These are phyloP conservation scores for Dolichopus griseipennis DNA, from an alignment of 2,888 invertebrate species.

Conservation along the genomic window DNA sequence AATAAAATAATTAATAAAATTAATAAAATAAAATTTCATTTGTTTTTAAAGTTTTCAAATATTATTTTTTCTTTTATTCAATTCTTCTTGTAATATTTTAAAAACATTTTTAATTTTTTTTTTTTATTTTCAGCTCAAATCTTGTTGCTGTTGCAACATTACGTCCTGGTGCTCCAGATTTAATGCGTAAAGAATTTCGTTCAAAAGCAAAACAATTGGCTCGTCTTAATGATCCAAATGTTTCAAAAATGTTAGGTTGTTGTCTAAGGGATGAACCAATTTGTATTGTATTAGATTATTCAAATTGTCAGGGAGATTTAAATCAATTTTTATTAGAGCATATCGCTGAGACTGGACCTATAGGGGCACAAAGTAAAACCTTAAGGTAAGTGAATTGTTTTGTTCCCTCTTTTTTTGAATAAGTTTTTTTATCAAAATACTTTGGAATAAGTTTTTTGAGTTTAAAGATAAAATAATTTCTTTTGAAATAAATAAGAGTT, in stretches of 20 bases:
- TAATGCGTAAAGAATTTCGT: constrained; percentile 59
- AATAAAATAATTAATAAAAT: too few relatives aligned
- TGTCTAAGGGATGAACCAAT: constrained; percentile 64
- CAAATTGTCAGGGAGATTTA: constrained; percentile 61
- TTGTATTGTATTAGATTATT: constrained; percentile 64
- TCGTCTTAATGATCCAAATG: constrained; percentile 60
- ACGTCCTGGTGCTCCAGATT: constrained; percentile 50
- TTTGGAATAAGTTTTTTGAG: neutral
- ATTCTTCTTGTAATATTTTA: too few relatives aligned
- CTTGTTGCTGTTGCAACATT: constrained; percentile 68
- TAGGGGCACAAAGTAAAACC: constrained; percentile 48
- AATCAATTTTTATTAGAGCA: constrained; percentile 77
- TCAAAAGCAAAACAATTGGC: constrained; percentile 62
- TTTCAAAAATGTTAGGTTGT: constrained; percentile 63
- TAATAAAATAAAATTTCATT: too few relatives aligned
- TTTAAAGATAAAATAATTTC: neutral
- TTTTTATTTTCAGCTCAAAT: constrained; percentile 35
- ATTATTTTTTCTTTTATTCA: too few relatives aligned
- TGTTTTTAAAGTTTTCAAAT: too few relatives aligned
- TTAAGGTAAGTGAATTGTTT: constrained; percentile 61
- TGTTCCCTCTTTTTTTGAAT: constrained; percentile 2
- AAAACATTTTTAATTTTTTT: neutral
- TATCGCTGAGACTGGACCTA: constrained; percentile 60
- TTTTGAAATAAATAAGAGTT: neutral
- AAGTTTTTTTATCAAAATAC: neutral